Conservation (phyloP, 2,797 vertebrate genomes). For the Alca torda region DNA sequence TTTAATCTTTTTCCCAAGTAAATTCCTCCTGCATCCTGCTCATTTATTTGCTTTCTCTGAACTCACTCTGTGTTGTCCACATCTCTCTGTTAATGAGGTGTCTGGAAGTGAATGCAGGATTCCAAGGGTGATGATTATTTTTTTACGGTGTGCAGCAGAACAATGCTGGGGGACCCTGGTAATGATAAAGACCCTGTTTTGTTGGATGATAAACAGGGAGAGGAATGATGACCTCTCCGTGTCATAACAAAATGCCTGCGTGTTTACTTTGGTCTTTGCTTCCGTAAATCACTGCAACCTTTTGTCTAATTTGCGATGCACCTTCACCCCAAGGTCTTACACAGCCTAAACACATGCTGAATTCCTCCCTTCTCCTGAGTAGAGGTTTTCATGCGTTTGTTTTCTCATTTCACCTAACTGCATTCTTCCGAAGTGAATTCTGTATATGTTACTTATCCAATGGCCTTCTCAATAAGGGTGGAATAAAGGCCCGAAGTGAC, state of each 20-base stretch:
- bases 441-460: not conserved
- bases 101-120: conserved; percentile 8
- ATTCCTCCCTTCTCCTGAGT: not conserved
- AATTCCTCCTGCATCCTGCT: not conserved
- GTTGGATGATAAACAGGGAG: not conserved
- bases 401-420: not conserved
- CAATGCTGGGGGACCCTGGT: not conserved
- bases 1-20: not conserved
- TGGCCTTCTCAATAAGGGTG: not conserved
- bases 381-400: not conserved
- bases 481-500: not conserved
- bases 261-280: conserved; percentile 19
- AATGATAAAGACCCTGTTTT: not conserved
- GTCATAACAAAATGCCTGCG: not conserved
- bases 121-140: not conserved
- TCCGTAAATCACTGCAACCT: conserved; percentile 7
- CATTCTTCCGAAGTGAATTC: not conserved
- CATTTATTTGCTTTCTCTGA: conserved; percentile 1
- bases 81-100: conserved; percentile 19
- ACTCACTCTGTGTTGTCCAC: not conserved
- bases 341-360: not conserved
- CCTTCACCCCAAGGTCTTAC: not conserved
- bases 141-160: not conserved
- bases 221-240: not conserved
- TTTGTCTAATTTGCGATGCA: conserved; percentile 18